Conservation (phyloP, 1,140 invertebrate genomes). For the Eufriesea mexicana region DNA sequence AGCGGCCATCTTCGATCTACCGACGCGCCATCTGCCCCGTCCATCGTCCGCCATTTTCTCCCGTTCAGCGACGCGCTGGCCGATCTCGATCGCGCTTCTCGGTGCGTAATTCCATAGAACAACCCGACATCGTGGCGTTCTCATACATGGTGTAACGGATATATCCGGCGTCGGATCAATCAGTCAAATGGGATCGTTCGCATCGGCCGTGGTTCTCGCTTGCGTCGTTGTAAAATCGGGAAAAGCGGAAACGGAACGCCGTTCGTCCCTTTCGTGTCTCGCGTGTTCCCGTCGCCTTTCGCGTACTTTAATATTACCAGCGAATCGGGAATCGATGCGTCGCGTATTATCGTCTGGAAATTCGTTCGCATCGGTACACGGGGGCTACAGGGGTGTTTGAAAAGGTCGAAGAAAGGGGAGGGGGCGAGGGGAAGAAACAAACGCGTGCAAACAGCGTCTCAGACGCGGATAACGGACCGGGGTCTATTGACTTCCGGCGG, state of each 20-base stretch:
- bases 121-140: not conserved
- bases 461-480: slow-evolving; percentile 3
- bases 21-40: not conserved
- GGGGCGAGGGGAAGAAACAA: not conserved
- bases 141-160: slow-evolving; percentile 10
- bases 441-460: slow-evolving; percentile 7
- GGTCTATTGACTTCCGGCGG: slow-evolving; percentile 32
- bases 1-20: no score
- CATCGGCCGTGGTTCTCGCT: not conserved
- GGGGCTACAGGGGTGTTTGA: not conserved
- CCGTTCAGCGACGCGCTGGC: not conserved
- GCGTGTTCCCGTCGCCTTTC: not conserved
- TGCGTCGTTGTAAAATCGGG: not conserved
- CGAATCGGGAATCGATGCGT: not conserved
- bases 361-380: not conserved
- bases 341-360: slow-evolving; percentile 4
- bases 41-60: not conserved
- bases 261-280: not conserved
- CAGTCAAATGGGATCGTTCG: slow-evolving; percentile 41
- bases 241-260: not conserved
- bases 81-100: not conserved
- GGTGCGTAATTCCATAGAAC: slow-evolving; percentile 22
- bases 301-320: slow-evolving; percentile 25
- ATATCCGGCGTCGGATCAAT: slow-evolving; percentile 24
- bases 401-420: no score